Base-by-base conservation (phyloP, 2,113 vertebrate species). In the Zosterops borbonicus region DNA sequence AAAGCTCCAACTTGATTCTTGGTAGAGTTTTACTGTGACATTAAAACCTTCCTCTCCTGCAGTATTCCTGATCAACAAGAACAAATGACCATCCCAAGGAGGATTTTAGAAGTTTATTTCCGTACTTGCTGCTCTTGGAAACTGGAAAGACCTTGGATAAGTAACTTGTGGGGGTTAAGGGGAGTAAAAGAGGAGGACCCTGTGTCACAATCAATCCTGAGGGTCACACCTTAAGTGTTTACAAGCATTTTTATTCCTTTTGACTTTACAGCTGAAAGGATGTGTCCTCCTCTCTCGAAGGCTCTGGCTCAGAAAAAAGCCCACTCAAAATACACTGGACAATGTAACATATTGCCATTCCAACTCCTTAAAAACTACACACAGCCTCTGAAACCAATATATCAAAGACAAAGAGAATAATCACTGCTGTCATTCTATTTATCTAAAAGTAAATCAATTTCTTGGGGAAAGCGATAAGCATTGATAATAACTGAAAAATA, bases 371-470 rank as follows among this genome's bases (percentile, higher is more conserved):
- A 80, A 76, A 76, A 13, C 68, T 37, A 29, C 47, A 71, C 42
- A 73, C 16, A 44, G 53, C 85, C 92, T 68, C 69, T 89, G 78
- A 85, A 80, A 27, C 12, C 35, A 9, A 13, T 3, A 8, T 65
- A 84, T 65, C 67, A 79, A 91, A 96, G 78, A 67, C 80, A 28
- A 46, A 83, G 44, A 55, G 95, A 94, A 87, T 79, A 46, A 70
- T n/a, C 49, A 78, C 91, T 93, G 53, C 60, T 85, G 65, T 69
- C 24, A 87, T 37, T 62, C 47, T 42, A 6, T 22, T 95, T 95
- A 92, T 58, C 81, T 87, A 64, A 94, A 87, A 97, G 91, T 27
- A 42, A 65, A 75, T 80, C 78, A 56, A 9, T 78, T 96, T 92
- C 75, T 80, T 39, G 55, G 31, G 20, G 27, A 83, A 93, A 91